Conservation (phyloP, 2,888 invertebrate genomes). For the Coelinius sp. region DNA sequence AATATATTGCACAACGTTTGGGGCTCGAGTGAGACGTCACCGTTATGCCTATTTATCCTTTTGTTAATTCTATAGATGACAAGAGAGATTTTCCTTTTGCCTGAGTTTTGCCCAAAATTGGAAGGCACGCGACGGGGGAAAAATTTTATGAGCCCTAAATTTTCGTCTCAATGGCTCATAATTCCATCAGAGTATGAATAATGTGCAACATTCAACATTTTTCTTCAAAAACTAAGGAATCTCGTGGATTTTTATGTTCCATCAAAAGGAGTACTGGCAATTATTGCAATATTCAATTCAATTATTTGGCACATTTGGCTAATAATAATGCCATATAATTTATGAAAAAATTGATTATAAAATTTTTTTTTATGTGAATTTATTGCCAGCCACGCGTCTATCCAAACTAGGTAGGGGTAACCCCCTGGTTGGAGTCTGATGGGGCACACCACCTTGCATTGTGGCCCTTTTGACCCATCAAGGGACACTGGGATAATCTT, state of each 20-base stretch:
- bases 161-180: slow-evolving; percentile 3
- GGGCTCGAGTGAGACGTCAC: slow-evolving; percentile 20
- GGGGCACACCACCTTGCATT: slow-evolving; percentile 32
- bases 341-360: no score
- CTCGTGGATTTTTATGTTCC: no score
- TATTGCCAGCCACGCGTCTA: slow-evolving; percentile 42
- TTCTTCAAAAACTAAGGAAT: not conserved
- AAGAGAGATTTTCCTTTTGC: not conserved
- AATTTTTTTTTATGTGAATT: not conserved
- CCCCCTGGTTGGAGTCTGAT: slow-evolving; percentile 24
- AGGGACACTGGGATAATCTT: slow-evolving; percentile 43
- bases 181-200: not conserved
- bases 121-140: slow-evolving; percentile 8
- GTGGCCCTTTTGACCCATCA: slow-evolving; percentile 2
- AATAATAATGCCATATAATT: no score
- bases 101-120: slow-evolving; percentile 19
- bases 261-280: no score
- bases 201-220: not conserved
- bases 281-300: no score
- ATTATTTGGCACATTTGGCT: no score
- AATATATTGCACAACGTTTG: slow-evolving; percentile 44
- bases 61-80: not conserved
- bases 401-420: not conserved
- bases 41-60: slow-evolving; percentile 10
- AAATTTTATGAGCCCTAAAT: slow-evolving; percentile 6